Conservation (phyloP, 2,113 vertebrate species). For the Grammomys surdaster region DNA sequence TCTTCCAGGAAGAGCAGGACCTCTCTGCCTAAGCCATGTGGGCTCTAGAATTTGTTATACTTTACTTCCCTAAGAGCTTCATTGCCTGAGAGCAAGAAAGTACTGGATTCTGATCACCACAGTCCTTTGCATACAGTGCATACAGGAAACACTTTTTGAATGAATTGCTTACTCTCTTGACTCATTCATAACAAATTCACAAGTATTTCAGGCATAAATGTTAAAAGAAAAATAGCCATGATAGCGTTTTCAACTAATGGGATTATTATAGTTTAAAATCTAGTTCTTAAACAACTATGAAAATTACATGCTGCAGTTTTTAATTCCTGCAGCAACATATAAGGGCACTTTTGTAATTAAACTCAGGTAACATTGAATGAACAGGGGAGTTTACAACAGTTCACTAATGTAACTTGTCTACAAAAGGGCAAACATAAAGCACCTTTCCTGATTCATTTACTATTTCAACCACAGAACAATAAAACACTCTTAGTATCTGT, state of each 20-base stretch:
- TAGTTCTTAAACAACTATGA: constrained; percentile 45
- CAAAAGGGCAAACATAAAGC: neutral
- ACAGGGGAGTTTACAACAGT: neutral
- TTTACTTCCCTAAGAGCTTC: neutral
- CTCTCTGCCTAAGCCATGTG: neutral
- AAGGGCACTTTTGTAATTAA: neutral
- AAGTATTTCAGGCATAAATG: neutral
- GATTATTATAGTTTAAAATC: constrained; percentile 30
- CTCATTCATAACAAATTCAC: constrained; percentile 9
- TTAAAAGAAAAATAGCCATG: neutral
- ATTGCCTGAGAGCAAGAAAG: neutral
- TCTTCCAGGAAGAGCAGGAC: neutral
- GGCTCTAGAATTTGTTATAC: neutral
- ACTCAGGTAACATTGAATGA: neutral
- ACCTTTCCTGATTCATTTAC: neutral
- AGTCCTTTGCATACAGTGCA: neutral
- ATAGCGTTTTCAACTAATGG: constrained; percentile 29
- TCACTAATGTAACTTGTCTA: neutral
- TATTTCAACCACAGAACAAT: neutral
- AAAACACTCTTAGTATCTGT: neutral
- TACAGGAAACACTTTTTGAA: neutral
- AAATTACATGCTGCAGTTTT: neutral
- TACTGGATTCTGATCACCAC: neutral
- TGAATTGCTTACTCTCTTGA: constrained; percentile 22
- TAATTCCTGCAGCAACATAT: constrained; percentile 13